phyloP scores from a whole-genome alignment of 2,888 invertebrate species.

The Thera obeliscata region DNA sequence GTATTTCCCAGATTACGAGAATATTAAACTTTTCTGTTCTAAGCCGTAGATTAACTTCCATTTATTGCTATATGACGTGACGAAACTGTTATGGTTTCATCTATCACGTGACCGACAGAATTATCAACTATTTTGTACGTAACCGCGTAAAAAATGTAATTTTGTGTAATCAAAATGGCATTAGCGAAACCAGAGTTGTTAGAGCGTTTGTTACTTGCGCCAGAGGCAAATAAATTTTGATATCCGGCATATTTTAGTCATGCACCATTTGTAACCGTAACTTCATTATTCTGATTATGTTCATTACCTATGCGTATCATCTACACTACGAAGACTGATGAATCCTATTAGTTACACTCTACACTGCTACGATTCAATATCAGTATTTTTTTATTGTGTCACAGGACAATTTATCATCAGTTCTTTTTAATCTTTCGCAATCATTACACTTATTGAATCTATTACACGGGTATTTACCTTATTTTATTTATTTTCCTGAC shows the following conservation, averaged over 20 bases:
- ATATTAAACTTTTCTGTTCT: conserved; percentile 45
- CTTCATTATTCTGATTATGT: conserved; percentile 36
- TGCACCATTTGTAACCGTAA: conserved; percentile 52
- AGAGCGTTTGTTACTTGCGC: conserved; percentile 52
- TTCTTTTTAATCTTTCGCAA: no score
- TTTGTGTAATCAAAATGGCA: conserved; percentile 77
- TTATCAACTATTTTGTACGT: conserved; percentile 50
- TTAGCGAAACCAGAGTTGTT: conserved; percentile 66
- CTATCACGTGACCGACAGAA: conserved; percentile 61
- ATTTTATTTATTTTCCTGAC: no score
- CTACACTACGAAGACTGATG: conserved; percentile 36
- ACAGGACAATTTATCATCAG: no score
- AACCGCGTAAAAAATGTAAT: conserved; percentile 67
- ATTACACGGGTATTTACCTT: no score
- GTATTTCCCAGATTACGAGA: conserved; percentile 42
- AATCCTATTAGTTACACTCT: conserved; percentile 41
- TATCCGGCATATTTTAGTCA: conserved; percentile 58
- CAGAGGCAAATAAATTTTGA: conserved; percentile 52
- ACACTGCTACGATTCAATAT: conserved; percentile 4
- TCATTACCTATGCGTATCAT: conserved; percentile 35
- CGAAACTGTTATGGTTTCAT: conserved; percentile 35
- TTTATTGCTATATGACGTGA: conserved; percentile 55
- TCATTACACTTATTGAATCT: no score
- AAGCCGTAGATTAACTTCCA: conserved; percentile 55
- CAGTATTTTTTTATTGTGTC: neutral